Conservation (phyloP, 2,797 vertebrate genomes). For the Periophthalmus magnuspinnatus region DNA sequence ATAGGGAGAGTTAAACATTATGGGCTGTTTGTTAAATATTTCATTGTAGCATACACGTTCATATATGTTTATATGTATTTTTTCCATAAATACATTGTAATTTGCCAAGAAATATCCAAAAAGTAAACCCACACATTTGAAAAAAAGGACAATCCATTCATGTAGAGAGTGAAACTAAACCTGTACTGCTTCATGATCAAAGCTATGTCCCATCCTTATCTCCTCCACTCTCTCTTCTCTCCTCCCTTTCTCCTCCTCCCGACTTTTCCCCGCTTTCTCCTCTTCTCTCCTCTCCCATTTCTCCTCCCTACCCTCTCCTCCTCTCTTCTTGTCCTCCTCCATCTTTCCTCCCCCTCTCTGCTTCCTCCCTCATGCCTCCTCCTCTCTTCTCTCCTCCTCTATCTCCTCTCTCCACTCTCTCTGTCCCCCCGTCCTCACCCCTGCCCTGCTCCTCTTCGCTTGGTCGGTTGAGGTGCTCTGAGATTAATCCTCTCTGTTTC, state of each 20-base stretch:
- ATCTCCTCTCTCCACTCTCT: conserved; percentile 16
- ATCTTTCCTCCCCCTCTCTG: background rate
- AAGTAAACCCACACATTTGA: no score
- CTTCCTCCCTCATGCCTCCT: background rate
- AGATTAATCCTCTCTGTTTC: conserved; percentile 69
- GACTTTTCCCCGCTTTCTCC: background rate
- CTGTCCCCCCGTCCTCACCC: conserved; percentile 22
- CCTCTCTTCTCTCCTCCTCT: conserved; percentile 16
- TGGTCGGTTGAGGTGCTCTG: conserved; percentile 57
- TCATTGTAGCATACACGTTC: background rate
- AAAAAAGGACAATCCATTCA: background rate
- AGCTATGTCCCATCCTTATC: conserved; percentile 55
- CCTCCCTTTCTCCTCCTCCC: background rate
- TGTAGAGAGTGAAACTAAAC: background rate
- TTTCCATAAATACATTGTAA: no score
- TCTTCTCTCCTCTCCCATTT: conserved; percentile 20
- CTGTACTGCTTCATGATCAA: conserved; percentile 57
- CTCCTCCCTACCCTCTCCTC: background rate
- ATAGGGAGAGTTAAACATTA: background rate
- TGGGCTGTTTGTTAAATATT: background rate
- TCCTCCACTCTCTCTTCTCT: conserved; percentile 23
- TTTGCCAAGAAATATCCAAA: no score
- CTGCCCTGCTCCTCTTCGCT: conserved; percentile 54
- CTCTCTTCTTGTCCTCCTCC: background rate
- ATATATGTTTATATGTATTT: no score